phyloP scores from a whole-genome alignment of 2,797 vertebrate genomes.

The Numenius phaeopus region DNA sequence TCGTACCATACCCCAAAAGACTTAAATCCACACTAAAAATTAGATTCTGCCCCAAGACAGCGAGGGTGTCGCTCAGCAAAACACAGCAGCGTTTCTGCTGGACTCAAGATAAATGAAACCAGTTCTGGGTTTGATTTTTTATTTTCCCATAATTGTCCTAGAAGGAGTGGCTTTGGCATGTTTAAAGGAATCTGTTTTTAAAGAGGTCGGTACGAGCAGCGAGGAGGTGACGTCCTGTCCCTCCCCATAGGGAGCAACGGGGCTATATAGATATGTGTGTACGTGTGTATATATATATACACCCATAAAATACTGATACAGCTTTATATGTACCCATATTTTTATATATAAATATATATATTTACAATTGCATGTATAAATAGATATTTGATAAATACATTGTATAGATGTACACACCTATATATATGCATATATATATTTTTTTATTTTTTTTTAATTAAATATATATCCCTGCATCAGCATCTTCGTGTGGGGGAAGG shows the following conservation, averaged over 20 bases:
- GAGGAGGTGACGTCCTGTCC: neutral
- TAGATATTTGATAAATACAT: neutral
- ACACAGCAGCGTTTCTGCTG: neutral
- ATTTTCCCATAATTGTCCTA: neutral
- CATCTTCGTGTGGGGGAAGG: neutral
- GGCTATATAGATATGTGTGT: accelerated
- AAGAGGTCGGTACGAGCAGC: neutral
- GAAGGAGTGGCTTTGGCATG: constrained; percentile 54
- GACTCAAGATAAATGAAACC: neutral
- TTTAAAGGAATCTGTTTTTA: constrained; percentile 22
- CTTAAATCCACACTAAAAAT: neutral
- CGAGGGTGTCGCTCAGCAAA: neutral
- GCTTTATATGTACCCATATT: neutral
- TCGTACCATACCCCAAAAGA: neutral
- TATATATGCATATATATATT: too few species aligned
- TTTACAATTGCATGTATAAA: neutral
- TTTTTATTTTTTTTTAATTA: neutral
- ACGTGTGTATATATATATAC: accelerated
- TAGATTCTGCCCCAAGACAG: neutral
- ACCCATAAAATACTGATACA: too few species aligned
- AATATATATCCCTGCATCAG: neutral
- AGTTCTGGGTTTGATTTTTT: neutral
- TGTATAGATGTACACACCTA: neutral
- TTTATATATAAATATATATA: neutral
- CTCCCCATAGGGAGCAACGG: neutral